These are phyloP conservation scores for Rhinoderma darwinii DNA, from an alignment of 2,113 vertebrate genomes.

Conservation along the genomic window DNA sequence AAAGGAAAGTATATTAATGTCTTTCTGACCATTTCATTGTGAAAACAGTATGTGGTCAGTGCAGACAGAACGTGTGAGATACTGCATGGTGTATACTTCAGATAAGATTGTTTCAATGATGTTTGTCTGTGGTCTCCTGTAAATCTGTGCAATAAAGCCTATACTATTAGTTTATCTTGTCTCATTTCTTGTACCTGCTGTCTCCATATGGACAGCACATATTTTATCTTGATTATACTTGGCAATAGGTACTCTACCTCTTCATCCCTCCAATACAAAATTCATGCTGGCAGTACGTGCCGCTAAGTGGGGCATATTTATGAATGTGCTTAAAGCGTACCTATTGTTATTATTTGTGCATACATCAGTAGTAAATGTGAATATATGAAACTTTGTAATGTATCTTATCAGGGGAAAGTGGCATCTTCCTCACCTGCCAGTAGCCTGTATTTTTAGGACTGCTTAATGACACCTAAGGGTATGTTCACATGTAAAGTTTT, in stretches of 20 bases:
- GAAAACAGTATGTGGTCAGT: not conserved
- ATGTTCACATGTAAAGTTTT: too few species aligned
- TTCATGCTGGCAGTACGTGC: too few species aligned
- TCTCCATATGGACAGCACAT: not conserved
- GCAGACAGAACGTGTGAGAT: not conserved
- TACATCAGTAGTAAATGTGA: too few species aligned
- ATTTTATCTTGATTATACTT: not conserved
- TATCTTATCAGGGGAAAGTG: too few species aligned
- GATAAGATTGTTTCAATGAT: slow-evolving; percentile 10
- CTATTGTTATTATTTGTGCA: too few species aligned
- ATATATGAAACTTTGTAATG: too few species aligned
- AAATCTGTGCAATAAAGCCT: slow-evolving; percentile 52
- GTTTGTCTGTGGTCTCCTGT: slow-evolving; percentile 16
- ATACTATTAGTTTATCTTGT: not conserved
- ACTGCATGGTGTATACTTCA: not conserved
- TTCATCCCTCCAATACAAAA: not conserved
- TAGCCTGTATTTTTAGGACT: too few species aligned
- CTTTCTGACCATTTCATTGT: not conserved
- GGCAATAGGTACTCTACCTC: not conserved
- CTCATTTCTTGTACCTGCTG: not conserved
- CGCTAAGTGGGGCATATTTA: too few species aligned
- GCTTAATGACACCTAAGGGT: too few species aligned
- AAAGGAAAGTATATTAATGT: slow-evolving; percentile 17
- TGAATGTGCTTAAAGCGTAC: too few species aligned
- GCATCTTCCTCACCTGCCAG: too few species aligned